Evolutionary conservation across 2,888 invertebrate species (phyloP).

Genomic region (Schizotus pectinicornis): DNA sequence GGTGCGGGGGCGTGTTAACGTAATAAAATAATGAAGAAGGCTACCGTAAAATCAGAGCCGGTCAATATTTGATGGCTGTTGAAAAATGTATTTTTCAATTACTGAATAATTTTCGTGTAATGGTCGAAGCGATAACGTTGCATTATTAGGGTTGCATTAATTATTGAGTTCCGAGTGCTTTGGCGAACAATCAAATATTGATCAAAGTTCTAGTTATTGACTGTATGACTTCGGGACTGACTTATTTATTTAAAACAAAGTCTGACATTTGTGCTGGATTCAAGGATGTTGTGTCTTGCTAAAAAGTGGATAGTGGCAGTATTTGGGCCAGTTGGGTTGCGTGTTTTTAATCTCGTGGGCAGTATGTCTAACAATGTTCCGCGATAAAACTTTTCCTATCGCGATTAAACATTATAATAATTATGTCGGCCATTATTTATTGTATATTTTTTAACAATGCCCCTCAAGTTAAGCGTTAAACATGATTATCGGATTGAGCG

Average conservation of each 20-base stretch:
- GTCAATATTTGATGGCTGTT: background rate
- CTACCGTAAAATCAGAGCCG: too few species aligned
- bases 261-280: constrained; percentile 19
- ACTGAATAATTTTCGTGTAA: constrained; percentile 4
- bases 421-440: constrained; percentile 27
- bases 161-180: constrained; percentile 18
- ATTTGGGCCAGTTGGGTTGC: constrained; percentile 23
- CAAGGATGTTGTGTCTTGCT: constrained; percentile 6
- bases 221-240: constrained; percentile 12
- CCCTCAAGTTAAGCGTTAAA: constrained; percentile 14
- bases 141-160: constrained; percentile 21
- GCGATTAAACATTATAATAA: constrained; percentile 27
- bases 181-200: constrained; percentile 23
- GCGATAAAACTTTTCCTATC: constrained; percentile 28
- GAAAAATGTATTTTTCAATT: constrained; percentile 1
- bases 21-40: too few species aligned
- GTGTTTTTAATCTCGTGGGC: constrained; percentile 23
- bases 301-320: constrained; percentile 11
- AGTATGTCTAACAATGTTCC: constrained; percentile 28
- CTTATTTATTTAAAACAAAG: constrained; percentile 19
- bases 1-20: too few species aligned
- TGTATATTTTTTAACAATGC: constrained; percentile 18
- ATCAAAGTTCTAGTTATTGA: constrained; percentile 18
- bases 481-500: constrained; percentile 11
- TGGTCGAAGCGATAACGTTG: constrained; percentile 9